phyloP scores from a whole-genome alignment of 2,797 vertebrate species.

The Malurus splendens region DNA sequence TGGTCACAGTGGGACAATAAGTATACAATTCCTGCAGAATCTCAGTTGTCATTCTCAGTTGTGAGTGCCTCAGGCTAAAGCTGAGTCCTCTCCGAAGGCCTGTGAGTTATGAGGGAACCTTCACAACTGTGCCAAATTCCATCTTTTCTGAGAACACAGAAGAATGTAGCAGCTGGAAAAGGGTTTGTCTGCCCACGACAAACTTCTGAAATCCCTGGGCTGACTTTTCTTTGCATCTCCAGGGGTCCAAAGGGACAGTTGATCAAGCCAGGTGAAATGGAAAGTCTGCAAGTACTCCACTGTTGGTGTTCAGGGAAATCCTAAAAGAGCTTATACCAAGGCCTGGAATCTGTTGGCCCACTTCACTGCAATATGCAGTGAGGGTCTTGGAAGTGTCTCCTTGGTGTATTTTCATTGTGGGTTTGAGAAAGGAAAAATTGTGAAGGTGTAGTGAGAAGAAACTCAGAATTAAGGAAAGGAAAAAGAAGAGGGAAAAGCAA shows the following conservation, averaged over 20 bases:
- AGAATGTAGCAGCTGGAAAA: background rate
- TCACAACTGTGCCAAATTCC: background rate
- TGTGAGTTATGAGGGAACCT: background rate
- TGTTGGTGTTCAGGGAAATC: background rate
- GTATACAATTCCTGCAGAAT: background rate
- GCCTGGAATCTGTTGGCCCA: background rate
- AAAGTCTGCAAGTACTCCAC: background rate
- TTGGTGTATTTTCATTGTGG: background rate
- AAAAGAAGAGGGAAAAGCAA: rapidly evolving
- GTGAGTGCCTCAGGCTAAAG: background rate
- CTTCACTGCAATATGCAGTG: background rate
- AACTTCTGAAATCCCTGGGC: background rate
- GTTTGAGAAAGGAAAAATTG: background rate
- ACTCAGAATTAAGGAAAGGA: background rate
- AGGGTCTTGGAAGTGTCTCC: background rate
- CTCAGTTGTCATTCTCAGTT: background rate
- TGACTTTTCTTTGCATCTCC: background rate
- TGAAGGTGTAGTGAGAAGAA: background rate
- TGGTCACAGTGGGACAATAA: background rate
- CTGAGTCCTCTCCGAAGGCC: background rate
- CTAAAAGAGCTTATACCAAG: background rate
- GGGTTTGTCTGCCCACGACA: background rate
- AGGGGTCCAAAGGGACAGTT: background rate
- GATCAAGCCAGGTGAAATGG: background rate
- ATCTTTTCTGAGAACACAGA: background rate